phyloP scores from a whole-genome alignment of 2,888 invertebrate species.

The Galerucella nymphaeae region DNA sequence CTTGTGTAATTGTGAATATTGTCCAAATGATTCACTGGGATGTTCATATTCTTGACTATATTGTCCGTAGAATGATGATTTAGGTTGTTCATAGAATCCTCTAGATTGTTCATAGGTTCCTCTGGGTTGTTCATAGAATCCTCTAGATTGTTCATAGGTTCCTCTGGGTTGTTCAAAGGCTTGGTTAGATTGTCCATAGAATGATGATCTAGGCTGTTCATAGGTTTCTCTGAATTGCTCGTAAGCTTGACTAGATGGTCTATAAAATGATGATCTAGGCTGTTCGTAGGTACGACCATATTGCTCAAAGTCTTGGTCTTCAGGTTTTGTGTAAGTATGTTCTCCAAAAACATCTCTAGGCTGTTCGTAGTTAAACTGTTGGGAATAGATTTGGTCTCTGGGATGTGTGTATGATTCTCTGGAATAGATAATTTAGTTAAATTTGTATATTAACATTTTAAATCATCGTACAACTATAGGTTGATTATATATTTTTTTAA shows the following conservation, averaged over 20 bases:
- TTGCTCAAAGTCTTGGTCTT: not conserved
- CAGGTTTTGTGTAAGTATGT: not conserved
- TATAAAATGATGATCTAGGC: not conserved
- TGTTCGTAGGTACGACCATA: not conserved
- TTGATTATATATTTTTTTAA: no score
- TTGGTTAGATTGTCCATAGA: not conserved
- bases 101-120: not conserved
- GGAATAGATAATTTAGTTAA: not conserved
- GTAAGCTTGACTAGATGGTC: not conserved
- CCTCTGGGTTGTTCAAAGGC: not conserved
- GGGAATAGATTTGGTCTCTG: not conserved
- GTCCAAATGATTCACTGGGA: not conserved
- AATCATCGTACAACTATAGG: not conserved
- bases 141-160: no score
- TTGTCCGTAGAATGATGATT: not conserved
- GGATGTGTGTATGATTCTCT: not conserved
- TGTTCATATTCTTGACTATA: not conserved
- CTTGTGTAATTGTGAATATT: not conserved
- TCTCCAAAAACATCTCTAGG: not conserved
- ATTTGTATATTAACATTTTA: not conserved
- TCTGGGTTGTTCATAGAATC: no score
- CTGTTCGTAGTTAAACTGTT: not conserved
- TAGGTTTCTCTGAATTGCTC: not conserved
- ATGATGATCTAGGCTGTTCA: not conserved
- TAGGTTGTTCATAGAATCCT: not conserved